These are phyloP conservation scores for Rhabdomys dilectus DNA, from an alignment of 2,113 vertebrate species.

Conservation along the genomic window DNA sequence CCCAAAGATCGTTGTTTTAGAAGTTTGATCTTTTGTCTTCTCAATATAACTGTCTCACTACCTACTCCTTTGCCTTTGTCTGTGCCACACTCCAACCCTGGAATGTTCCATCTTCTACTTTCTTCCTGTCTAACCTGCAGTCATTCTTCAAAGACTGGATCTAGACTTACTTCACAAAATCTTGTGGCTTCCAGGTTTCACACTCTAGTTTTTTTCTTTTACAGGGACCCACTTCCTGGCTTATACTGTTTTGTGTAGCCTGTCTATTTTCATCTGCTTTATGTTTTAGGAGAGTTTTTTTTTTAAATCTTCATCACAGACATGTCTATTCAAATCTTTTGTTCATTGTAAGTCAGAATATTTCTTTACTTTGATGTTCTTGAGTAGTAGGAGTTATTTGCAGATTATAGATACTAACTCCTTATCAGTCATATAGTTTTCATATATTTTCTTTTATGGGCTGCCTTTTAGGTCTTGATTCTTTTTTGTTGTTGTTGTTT, in stretches of 20 bases:
- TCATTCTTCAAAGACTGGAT: not conserved
- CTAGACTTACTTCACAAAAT: constrained; percentile 11
- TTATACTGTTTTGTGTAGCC: not conserved
- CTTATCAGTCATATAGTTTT: not conserved
- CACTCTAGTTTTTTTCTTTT: not conserved
- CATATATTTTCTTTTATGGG: not conserved
- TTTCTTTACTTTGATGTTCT: not conserved
- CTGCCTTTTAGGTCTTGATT: not conserved
- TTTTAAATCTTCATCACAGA: not conserved
- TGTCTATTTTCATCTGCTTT: not conserved
- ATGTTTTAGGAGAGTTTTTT: not conserved
- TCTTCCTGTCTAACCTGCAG: constrained; percentile 25
- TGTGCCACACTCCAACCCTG: not conserved
- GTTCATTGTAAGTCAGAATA: not conserved
- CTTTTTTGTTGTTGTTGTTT: too few species aligned
- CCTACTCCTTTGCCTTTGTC: not conserved
- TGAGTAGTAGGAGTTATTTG: not conserved
- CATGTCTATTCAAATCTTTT: not conserved
- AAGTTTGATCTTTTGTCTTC: not conserved
- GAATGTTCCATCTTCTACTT: not conserved
- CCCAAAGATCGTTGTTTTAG: not conserved
- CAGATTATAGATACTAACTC: not conserved
- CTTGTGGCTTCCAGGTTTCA: not conserved
- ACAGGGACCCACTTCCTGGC: not conserved
- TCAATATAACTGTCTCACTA: not conserved